Base-by-base conservation (phyloP, 2,888 invertebrate genomes). In the Plagiodera versicolora region DNA sequence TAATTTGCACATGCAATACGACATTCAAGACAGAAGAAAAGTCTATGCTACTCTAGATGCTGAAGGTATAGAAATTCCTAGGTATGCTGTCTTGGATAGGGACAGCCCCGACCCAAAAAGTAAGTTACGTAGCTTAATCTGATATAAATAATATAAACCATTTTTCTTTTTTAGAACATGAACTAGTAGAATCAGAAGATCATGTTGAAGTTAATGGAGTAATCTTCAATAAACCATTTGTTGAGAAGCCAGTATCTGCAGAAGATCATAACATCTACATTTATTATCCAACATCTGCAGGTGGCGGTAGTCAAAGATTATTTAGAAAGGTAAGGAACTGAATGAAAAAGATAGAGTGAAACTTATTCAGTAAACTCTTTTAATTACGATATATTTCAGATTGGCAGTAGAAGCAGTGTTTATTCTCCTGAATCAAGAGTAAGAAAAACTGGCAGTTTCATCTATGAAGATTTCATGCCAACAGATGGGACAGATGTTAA, bases 401-500 rank as follows among this genome's bases (percentile, higher is more conserved):
- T 99, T 79, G 98, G 98, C 68, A 97, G 97, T 79, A 88, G 98
- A 58, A 98, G 98, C 82, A 98, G 98, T 81, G 97, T 98, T 60
- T 99, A 99, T 81, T 98, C 97, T 0, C 95, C 96, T 6, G 95
- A 96, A 81, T 96, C 95, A 47, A 87, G 95, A 74, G 95, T 99
- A 6, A 86, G 99, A 57, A 97, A 95, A 82, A 94, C 94, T 51
- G 99, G 99, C 47, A 98, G 97, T 10, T 99, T 94, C 81, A 98
- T 99, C 77, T 99, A 99, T 80, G 99, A 99, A 85, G 98, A 99
- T 81, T 99, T 99, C 81, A 99, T 99, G 97, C 98, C 98, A 5
- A 99, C 99, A 35, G 99, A 99, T 86, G 99, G 99, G 58, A 81
- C 81, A 28, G 81, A 81, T 67, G 81, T 81, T 55, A 81, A 81